A percentile compares a stretch with the other conserved stretches of the same genome.
Conservation (phyloP, 1,140 invertebrate species). For the Hermetia illucens region DNA sequence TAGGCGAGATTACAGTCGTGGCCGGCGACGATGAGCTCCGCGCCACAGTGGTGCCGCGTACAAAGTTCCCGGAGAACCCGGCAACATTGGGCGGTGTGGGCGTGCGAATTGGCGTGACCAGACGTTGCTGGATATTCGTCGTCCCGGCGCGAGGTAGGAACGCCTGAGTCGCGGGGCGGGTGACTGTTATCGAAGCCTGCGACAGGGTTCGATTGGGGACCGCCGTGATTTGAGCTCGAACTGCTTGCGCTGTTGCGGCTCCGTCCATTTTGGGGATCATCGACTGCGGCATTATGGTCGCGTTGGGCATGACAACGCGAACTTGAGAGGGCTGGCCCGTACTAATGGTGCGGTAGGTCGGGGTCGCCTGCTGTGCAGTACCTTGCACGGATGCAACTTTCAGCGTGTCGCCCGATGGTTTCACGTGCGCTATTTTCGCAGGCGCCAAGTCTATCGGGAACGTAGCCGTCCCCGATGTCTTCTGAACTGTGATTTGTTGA, state of each 20-base stretch:
- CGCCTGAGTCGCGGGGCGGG: constrained; percentile 19
- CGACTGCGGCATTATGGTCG: constrained; percentile 7
- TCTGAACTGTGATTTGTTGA: too few species aligned
- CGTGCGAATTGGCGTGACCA: constrained; percentile 18
- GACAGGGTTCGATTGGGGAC: constrained; percentile 24
- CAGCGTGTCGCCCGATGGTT: too few species aligned
- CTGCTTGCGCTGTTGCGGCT: constrained; percentile 10
- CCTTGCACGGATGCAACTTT: too few species aligned
- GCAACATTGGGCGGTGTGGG: constrained; percentile 15
- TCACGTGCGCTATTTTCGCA: too few species aligned
- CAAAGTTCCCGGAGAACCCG: constrained; percentile 16
- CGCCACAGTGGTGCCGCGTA: constrained; percentile 12
- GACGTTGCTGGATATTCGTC: constrained; percentile 24
- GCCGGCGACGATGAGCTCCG: constrained; percentile 8
- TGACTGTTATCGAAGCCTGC: constrained; percentile 28
- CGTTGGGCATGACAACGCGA: constrained; percentile 22
- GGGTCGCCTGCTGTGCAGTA: constrained; percentile 17
- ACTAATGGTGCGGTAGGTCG: constrained; percentile 20
- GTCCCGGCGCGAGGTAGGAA: constrained; percentile 24
- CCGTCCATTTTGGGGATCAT: constrained; percentile 28
- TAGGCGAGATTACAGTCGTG: constrained; percentile 17
- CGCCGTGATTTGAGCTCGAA: constrained; percentile 24
- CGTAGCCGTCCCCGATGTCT: too few species aligned
- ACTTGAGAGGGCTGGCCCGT: constrained; percentile 26
- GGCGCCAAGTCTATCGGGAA: too few species aligned